These are phyloP conservation scores for Aphidius ervi DNA, from an alignment of 1,140 invertebrate genomes.

Conservation along the genomic window DNA sequence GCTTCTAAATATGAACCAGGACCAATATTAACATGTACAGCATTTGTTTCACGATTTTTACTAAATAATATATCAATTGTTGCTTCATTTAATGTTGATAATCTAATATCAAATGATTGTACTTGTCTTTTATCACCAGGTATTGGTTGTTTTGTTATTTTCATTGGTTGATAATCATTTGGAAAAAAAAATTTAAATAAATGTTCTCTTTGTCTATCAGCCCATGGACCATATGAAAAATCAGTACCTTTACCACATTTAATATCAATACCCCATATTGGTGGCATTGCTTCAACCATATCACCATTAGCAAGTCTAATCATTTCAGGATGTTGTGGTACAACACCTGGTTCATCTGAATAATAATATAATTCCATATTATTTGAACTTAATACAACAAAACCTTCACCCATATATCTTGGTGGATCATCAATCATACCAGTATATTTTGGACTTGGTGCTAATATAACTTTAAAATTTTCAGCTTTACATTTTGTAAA, in stretches of 20 bases:
- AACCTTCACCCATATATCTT: slow-evolving; percentile 96
- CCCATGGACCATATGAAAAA: slow-evolving; percentile 98
- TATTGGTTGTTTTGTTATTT: slow-evolving; percentile 71
- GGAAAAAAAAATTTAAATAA: slow-evolving; percentile 97
- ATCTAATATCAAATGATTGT: slow-evolving; percentile 87
- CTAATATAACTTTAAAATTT: slow-evolving; percentile 91
- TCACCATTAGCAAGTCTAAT: slow-evolving; percentile 90
- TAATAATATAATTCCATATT: slow-evolving; percentile 93
- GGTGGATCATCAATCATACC: slow-evolving; percentile 93
- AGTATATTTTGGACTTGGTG: slow-evolving; percentile 89
- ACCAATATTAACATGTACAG: slow-evolving; percentile 89
- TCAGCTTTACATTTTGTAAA: slow-evolving; percentile 92
- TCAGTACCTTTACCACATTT: slow-evolving; percentile 96
- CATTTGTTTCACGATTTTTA: slow-evolving; percentile 95
- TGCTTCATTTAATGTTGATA: slow-evolving; percentile 86
- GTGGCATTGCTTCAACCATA: slow-evolving; percentile 84
- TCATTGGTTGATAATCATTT: slow-evolving; percentile 75
- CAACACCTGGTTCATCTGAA: slow-evolving; percentile 89
- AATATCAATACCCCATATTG: slow-evolving; percentile 92
- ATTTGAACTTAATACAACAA: slow-evolving; percentile 93
- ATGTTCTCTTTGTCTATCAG: slow-evolving; percentile 91
- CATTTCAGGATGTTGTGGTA: slow-evolving; percentile 84
- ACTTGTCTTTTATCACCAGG: slow-evolving; percentile 84
- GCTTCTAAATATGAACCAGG: slow-evolving; percentile 92
- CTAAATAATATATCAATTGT: slow-evolving; percentile 95